Percentiles rank a stretch among this genome's conserved stretches.
Evolutionary conservation across 2,797 vertebrate species (phyloP).

Genomic region (Hylomyscus alleni): DNA sequence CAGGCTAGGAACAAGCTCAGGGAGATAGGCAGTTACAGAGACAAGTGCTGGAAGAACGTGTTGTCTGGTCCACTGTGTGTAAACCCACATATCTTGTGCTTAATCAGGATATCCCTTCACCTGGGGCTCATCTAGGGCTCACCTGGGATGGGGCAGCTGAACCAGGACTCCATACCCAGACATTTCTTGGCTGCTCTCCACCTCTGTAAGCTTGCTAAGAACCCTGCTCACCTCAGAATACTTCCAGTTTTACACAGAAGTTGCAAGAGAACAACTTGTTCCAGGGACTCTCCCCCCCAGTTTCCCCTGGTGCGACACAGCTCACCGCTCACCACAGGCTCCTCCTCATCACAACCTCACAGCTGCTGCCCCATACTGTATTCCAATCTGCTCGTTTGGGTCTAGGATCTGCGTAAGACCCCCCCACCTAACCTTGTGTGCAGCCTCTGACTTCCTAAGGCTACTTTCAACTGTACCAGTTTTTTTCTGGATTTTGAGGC

Average conservation of each 20-base stretch:
- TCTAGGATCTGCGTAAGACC: accelerated
- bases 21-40: accelerated
- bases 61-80: accelerated
- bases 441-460: too few species aligned
- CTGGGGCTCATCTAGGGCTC: neutral
- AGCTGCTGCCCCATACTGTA: accelerated
- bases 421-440: neutral
- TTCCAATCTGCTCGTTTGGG: accelerated
- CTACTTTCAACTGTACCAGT: neutral
- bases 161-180: accelerated
- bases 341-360: accelerated
- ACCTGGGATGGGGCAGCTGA: too few species aligned
- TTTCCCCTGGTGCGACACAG: accelerated
- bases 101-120: accelerated
- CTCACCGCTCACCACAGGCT: accelerated
- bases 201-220: neutral
- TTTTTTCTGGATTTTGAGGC: accelerated
- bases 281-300: neutral
- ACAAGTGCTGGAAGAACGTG: neutral
- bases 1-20: accelerated
- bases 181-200: neutral
- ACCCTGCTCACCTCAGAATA: neutral
- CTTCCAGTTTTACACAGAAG: neutral
- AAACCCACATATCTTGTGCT: accelerated
- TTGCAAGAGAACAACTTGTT: neutral